phyloP scores from a whole-genome alignment of 2,113 vertebrate species.

The Catagonus wagneri region DNA sequence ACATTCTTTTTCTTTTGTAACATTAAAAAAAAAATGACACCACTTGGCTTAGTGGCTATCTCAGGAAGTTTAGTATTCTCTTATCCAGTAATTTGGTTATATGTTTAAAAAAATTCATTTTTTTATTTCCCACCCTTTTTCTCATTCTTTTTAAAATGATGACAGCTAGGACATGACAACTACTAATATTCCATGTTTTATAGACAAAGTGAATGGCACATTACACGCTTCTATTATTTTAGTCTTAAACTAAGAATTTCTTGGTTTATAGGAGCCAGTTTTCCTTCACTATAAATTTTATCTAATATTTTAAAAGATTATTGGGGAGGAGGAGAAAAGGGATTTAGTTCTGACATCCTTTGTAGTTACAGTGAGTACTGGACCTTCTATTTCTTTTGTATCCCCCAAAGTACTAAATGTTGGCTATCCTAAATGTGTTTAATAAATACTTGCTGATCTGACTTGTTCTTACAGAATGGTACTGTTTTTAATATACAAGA shows the following conservation, averaged over 20 bases:
- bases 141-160: conserved; percentile 35
- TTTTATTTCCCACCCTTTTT: not conserved
- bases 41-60: conserved; percentile 10
- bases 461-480: conserved; percentile 74
- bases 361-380: conserved; percentile 58
- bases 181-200: conserved; percentile 54
- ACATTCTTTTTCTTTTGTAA: not conserved
- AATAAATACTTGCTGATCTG: conserved; percentile 71
- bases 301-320: conserved; percentile 66
- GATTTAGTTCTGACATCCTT: conserved; percentile 61
- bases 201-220: conserved; percentile 29
- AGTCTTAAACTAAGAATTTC: conserved; percentile 63
- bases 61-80: conserved; percentile 39
- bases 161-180: conserved; percentile 46
- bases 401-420: conserved; percentile 63
- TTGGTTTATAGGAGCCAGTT: conserved; percentile 61
- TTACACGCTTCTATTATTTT: conserved; percentile 27
- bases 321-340: not conserved
- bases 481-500: conserved; percentile 78
- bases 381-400: conserved; percentile 65
- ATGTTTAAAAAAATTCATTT: conserved; percentile 5
- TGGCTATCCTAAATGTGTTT: conserved; percentile 60
- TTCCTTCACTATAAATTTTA: conserved; percentile 63
- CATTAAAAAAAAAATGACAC: conserved; percentile 12
- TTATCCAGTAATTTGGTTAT: conserved; percentile 23